phyloP scores from a whole-genome alignment of 2,797 vertebrate genomes.

The Eurystomus glaucurus region DNA sequence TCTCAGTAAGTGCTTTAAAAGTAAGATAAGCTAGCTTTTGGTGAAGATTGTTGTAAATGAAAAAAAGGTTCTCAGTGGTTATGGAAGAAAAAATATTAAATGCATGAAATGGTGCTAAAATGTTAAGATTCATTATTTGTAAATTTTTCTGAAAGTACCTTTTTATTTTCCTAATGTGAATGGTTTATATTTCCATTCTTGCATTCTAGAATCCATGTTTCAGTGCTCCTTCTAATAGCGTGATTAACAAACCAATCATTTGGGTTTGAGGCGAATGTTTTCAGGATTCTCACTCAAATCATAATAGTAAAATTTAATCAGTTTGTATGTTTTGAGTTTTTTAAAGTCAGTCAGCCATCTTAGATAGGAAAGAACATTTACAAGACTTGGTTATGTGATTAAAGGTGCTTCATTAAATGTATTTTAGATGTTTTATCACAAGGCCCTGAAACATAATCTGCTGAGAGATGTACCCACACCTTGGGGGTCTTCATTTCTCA shows the following conservation, averaged over 20 bases:
- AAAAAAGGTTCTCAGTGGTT: background rate
- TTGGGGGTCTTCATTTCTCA: background rate
- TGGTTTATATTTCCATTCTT: background rate
- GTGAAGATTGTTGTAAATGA: background rate
- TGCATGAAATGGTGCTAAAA: background rate
- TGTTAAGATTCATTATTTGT: background rate
- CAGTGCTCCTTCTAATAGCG: background rate
- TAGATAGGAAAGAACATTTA: background rate
- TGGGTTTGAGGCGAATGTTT: background rate
- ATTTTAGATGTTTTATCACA: background rate
- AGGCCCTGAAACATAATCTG: background rate
- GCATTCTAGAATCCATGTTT: background rate
- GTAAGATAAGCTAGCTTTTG: background rate
- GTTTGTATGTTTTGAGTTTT: background rate
- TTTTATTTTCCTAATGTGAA: background rate
- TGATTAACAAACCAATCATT: background rate
- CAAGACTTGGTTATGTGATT: background rate
- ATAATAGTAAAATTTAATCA: background rate
- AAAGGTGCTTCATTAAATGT: background rate
- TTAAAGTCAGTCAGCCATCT: background rate
- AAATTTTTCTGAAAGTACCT: background rate
- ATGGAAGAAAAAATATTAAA: background rate
- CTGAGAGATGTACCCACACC: background rate
- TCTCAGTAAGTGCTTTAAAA: background rate
- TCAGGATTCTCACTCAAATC: background rate